Evolutionary conservation across 2,797 vertebrate species (phyloP).

Genomic region (Myoxocephalus aenaeus): DNA sequence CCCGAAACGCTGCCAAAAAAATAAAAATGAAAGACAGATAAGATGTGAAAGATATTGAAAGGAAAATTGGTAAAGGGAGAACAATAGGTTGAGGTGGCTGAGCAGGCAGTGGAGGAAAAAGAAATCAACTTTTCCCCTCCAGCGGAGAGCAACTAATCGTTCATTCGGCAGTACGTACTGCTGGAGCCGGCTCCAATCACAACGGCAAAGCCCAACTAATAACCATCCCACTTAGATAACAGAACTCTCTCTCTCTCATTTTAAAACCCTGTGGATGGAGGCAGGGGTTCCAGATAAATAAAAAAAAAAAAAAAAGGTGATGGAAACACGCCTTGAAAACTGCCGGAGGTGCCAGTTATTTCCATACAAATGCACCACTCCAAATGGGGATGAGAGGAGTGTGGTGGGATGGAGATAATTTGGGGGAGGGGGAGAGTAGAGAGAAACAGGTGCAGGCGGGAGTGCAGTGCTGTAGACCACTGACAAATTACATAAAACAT

Average conservation of each 20-base stretch:
- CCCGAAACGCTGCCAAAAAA: slow-evolving; percentile 16
- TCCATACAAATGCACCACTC: slow-evolving; percentile 80
- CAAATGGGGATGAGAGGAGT: slow-evolving; percentile 61
- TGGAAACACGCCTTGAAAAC: slow-evolving; percentile 71
- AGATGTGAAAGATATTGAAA: slow-evolving; percentile 72
- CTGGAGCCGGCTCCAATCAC: slow-evolving; percentile 72
- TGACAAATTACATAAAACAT: slow-evolving; percentile 66
- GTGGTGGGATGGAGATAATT: slow-evolving; percentile 59
- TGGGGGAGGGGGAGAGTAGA: slow-evolving; percentile 29
- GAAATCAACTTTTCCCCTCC: slow-evolving; percentile 82
- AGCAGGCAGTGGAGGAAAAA: slow-evolving; percentile 71
- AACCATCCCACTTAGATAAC: slow-evolving; percentile 81
- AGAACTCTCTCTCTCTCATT: slow-evolving; percentile 51
- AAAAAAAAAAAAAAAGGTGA: slow-evolving; percentile 69
- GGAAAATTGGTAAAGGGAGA: slow-evolving; percentile 73
- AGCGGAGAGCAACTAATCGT: slow-evolving; percentile 83
- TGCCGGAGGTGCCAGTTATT: slow-evolving; percentile 76
- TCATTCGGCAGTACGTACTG: slow-evolving; percentile 75
- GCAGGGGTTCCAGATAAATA: slow-evolving; percentile 54
- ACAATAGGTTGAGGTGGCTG: slow-evolving; percentile 72
- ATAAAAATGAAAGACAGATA: slow-evolving; percentile 63
- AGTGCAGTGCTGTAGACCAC: slow-evolving; percentile 45
- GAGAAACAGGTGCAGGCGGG: slow-evolving; percentile 42
- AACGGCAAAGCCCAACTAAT: slow-evolving; percentile 74
- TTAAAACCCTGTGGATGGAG: slow-evolving; percentile 57